phyloP scores from a whole-genome alignment of 2,113 vertebrate genomes.

The Laticauda colubrina region DNA sequence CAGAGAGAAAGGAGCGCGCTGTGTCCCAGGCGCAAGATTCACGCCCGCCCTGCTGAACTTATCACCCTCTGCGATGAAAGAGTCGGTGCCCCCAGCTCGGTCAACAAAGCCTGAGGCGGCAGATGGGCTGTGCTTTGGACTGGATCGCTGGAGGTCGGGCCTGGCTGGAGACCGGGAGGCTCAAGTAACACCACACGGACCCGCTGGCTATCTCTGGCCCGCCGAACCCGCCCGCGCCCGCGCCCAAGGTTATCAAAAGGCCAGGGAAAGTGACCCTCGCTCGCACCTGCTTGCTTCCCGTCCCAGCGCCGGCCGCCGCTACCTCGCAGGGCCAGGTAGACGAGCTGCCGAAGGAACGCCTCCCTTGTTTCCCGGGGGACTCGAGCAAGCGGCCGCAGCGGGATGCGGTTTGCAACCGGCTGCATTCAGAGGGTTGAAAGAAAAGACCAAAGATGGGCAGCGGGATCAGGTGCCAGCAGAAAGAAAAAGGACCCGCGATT shows the following conservation, averaged over 20 bases:
- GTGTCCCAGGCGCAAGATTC: background rate
- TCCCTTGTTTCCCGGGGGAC: background rate
- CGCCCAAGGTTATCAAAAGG: conserved; percentile 57
- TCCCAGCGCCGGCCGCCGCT: background rate
- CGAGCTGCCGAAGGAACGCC: background rate
- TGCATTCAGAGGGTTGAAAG: background rate
- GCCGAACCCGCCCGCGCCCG: background rate
- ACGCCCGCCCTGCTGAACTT: background rate
- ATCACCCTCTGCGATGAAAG: background rate
- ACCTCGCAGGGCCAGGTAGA: background rate
- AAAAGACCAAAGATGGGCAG: background rate
- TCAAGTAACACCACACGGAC: conserved; percentile 46
- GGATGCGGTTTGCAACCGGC: background rate
- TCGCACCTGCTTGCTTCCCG: background rate
- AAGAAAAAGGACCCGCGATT: background rate
- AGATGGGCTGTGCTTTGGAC: background rate
- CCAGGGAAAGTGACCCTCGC: conserved; percentile 48
- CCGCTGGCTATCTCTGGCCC: conserved; percentile 41
- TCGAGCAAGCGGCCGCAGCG: background rate
- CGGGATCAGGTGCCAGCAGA: background rate
- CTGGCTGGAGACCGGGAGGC: background rate
- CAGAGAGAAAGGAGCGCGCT: background rate
- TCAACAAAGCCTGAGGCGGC: background rate
- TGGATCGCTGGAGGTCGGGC: background rate
- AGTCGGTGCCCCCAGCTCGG: background rate